These are phyloP conservation scores for Agriotes lineatus DNA, from an alignment of 2,888 invertebrate species.

Conservation along the genomic window DNA sequence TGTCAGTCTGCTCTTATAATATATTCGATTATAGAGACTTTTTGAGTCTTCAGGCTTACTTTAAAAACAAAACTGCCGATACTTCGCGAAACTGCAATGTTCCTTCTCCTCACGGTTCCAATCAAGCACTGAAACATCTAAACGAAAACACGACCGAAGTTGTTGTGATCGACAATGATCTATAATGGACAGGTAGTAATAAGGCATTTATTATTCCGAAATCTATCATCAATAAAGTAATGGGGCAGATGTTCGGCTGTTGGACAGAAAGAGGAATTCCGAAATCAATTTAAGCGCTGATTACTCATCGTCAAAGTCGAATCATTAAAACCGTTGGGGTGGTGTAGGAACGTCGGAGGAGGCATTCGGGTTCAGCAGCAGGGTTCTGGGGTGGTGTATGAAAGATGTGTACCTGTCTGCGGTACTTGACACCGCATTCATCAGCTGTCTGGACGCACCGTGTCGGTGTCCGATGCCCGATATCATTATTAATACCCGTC, in stretches of 20 bases:
- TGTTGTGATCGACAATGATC: no score
- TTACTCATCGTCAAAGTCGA: slow-evolving; percentile 38
- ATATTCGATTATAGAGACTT: no score
- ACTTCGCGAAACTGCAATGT: no score
- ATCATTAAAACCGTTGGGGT: slow-evolving; percentile 39
- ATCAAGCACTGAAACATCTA: no score
- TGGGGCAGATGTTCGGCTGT: slow-evolving; percentile 1
- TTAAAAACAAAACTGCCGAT: no score
- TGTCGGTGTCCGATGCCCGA: slow-evolving; percentile 59
- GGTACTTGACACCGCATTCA: slow-evolving; percentile 54
- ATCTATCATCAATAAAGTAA: slow-evolving; percentile 13
- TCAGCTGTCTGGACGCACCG: slow-evolving; percentile 59
- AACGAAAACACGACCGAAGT: no score
- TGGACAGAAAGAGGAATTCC: slow-evolving; percentile 4
- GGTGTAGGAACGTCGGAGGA: slow-evolving; percentile 36
- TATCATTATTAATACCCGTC: slow-evolving; percentile 65
- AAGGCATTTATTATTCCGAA: slow-evolving; percentile 2
- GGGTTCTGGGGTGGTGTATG: slow-evolving; percentile 48
- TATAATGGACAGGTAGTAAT: not conserved
- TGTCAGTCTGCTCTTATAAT: no score
- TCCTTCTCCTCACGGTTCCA: no score
- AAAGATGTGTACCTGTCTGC: slow-evolving; percentile 54
- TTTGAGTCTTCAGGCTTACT: no score
- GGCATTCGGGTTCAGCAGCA: slow-evolving; percentile 34
- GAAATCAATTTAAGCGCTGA: slow-evolving; percentile 31